These are phyloP conservation scores for Malurus elegans DNA, from an alignment of 2,113 vertebrate genomes.

Conservation along the genomic window DNA sequence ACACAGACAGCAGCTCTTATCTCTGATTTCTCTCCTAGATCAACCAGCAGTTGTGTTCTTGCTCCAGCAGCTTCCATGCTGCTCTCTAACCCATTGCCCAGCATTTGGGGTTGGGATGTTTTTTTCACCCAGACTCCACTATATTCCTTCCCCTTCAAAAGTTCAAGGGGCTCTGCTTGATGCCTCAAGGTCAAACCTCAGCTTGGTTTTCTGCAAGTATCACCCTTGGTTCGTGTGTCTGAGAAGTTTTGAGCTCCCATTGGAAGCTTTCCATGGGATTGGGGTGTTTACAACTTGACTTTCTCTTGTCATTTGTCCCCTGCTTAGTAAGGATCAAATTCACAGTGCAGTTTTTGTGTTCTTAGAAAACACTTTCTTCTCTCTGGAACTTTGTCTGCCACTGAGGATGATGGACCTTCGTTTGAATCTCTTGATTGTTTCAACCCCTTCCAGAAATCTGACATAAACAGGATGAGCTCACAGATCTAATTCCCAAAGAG, in stretches of 20 bases:
- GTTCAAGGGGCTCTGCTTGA: not conserved
- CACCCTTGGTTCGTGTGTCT: not conserved
- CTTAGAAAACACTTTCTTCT: not conserved
- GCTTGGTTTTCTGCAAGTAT: not conserved
- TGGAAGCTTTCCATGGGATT: not conserved
- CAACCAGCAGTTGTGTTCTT: not conserved
- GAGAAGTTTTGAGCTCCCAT: not conserved
- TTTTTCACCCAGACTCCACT: not conserved
- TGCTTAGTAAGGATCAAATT: not conserved
- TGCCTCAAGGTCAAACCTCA: not conserved
- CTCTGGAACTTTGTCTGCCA: not conserved
- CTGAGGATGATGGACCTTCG: not conserved
- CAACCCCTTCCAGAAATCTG: not conserved
- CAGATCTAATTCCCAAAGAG: not conserved
- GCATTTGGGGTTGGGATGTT: not conserved
- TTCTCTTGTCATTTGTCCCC: not conserved
- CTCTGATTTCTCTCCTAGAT: not conserved
- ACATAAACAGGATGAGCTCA: not conserved
- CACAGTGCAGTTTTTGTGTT: not conserved
- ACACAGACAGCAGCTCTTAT: not conserved
- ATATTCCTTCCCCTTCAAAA: fast-evolving
- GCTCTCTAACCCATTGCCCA: not conserved
- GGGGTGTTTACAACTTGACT: not conserved
- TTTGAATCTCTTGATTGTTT: not conserved
- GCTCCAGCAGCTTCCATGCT: not conserved